Conservation (phyloP, 2,797 vertebrate genomes). For the Mus spretus region DNA sequence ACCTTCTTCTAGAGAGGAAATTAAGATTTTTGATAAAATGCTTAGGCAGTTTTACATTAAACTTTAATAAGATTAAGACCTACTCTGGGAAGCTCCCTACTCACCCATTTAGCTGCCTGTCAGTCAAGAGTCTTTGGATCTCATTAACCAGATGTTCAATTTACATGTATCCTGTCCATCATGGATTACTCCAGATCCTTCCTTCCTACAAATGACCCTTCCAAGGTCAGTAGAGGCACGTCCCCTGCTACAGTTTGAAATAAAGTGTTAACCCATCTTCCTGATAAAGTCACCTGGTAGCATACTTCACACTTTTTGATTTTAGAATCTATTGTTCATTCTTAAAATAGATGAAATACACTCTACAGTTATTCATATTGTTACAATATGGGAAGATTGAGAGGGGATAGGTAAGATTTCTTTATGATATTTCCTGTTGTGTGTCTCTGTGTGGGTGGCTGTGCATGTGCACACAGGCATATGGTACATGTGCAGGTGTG, state of each 20-base stretch:
- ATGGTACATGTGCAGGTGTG: background rate
- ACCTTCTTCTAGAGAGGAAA: constrained; percentile 72
- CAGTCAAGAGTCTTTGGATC: constrained; percentile 61
- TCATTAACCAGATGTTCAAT: constrained; percentile 25
- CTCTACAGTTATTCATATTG: background rate
- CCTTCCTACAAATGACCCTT: background rate
- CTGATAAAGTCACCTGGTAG: constrained; percentile 36
- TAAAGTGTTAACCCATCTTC: background rate
- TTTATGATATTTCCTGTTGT: background rate
- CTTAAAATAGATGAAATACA: background rate
- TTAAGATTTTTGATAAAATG: constrained; percentile 80
- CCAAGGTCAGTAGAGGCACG: constrained; percentile 53
- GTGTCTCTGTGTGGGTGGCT: background rate
- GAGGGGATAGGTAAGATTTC: background rate
- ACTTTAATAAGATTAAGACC: constrained; percentile 78
- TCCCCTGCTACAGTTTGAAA: background rate
- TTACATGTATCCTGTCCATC: background rate
- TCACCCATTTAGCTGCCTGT: constrained; percentile 53
- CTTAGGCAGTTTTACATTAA: constrained; percentile 76
- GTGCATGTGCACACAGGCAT: background rate
- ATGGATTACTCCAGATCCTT: background rate
- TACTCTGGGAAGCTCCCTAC: constrained; percentile 68
- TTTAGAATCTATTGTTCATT: constrained; percentile 16
- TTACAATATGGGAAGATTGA: background rate
- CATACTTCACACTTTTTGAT: background rate